Base-by-base conservation (phyloP, 2,888 invertebrate genomes). In the Poecilobothrus nobilitatus region DNA sequence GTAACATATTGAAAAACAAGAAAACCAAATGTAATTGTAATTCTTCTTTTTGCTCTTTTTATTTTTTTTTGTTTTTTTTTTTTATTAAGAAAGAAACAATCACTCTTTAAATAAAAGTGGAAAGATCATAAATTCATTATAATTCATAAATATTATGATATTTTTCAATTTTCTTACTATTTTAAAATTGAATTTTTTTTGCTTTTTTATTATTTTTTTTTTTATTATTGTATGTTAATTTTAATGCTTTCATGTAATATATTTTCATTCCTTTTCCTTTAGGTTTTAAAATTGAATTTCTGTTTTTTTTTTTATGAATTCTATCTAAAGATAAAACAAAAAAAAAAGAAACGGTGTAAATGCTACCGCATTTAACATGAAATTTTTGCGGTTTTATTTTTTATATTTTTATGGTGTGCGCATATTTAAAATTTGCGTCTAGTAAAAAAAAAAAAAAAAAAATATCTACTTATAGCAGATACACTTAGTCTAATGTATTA, bases 341-440 rank as follows among this genome's bases (percentile, higher is more conserved):
- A 44, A n/a, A n/a, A n/a, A n/a, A n/a, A n/a, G n/a, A 53, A 53
- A 53, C 53, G 53, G 53, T 53, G 53, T 53, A 53, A n/a, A 53
- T 53, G 53, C 53, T 53, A 53, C 53, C 53, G 53, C 53, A 53
- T 1, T 53, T 53, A 53, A 53, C 53, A 53, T 18, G 53, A 53
- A 53, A 18, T 53, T 53, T 53, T 53, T 53, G 53, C 53, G 53
- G 53, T 53, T 53, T 53, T n/a, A n/a, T n/a, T 27, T 27, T 27
- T 5, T 27, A 27, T 27, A 27, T 27, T 27, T 27, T 27, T 27
- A 27, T 27, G 27, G 27, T 27, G 2, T 27, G 27, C 5, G 2
- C 5, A 27, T 27, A 27, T 27, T 27, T 4, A 27, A 27, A 27
- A 27, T 27, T 27, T 27, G 27, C 27, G 27, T 27, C 27, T 27